Evolutionary conservation across 2,797 vertebrate species (phyloP).

Genomic region (Nannoperca australis): DNA sequence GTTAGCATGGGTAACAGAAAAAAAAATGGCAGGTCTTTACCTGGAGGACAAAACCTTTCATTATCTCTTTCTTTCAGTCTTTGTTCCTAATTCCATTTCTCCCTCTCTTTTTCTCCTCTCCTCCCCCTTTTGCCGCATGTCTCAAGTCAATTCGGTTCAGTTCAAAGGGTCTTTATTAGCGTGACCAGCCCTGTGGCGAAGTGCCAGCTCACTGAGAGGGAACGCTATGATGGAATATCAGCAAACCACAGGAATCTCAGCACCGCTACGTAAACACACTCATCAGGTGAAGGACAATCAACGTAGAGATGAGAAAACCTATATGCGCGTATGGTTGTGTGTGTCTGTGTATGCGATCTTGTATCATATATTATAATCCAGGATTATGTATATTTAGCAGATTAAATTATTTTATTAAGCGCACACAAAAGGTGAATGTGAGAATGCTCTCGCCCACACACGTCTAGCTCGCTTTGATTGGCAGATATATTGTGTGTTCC

Average conservation of each 20-base stretch:
- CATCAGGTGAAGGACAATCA: slow-evolving; percentile 68
- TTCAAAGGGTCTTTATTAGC: slow-evolving; percentile 83
- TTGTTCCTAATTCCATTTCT: slow-evolving; percentile 70
- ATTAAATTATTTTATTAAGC: slow-evolving; percentile 64
- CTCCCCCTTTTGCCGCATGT: slow-evolving; percentile 63
- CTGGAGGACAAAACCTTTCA: slow-evolving; percentile 72
- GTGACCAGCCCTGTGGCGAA: slow-evolving; percentile 74
- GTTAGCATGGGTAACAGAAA: slow-evolving; percentile 47
- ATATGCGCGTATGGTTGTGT: neutral
- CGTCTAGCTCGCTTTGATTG: slow-evolving; percentile 61
- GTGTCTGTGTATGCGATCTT: slow-evolving; percentile 17
- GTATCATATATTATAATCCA: slow-evolving; percentile 55
- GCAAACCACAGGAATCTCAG: slow-evolving; percentile 72
- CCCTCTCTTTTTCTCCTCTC: slow-evolving; percentile 54
- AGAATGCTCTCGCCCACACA: slow-evolving; percentile 53
- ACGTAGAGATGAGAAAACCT: slow-evolving; percentile 31
- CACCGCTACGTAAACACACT: slow-evolving; percentile 63
- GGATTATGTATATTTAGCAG: slow-evolving; percentile 70
- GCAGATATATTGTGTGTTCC: slow-evolving; percentile 60
- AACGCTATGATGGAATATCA: slow-evolving; percentile 72
- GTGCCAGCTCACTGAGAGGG: slow-evolving; percentile 63
- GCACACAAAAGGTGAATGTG: slow-evolving; percentile 66
- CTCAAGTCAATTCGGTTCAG: slow-evolving; percentile 74
- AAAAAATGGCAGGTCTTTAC: slow-evolving; percentile 52
- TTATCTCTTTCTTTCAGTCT: slow-evolving; percentile 63